Base-by-base conservation (phyloP, 2,797 vertebrate genomes). In the Platalea minor region DNA sequence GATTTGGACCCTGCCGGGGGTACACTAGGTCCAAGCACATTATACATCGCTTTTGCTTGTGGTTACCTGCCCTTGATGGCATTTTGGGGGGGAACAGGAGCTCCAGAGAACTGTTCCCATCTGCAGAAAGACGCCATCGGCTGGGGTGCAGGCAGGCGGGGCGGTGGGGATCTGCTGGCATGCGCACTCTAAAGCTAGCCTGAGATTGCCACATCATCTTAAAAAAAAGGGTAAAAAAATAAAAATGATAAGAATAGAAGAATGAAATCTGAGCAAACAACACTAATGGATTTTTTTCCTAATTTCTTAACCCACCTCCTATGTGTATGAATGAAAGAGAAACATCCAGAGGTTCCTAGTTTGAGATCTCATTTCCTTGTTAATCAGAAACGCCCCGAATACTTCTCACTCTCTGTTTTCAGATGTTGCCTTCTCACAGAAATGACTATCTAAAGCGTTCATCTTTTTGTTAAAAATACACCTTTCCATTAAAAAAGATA, bases 261-360 rank as follows among this genome's bases (percentile, higher is more conserved):
- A 50, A 80, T 13, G 35, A 76, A 59, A 84, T 61, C 39, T 70
- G 63, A 80, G 41, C 41, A 91, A 89, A 69, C 12, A 73, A 13
- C 16, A 37, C 53, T 45, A 43, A 75, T 13, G 15, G 48, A 33
- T 11, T n/a, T 85, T 59, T 59, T 46, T 43, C 46, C 56, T 68
- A 45, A 76, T 79, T 85, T 82, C 84, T 91, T 88, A 81, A 93
- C 26, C 16, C 67, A 37, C 13, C 57, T 88, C 39, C 77, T 79
- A 9, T 45, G 45, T 79, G 94, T 76, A 63, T 48, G 82, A 91
- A 89, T 19, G 28, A 70, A 83, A 91, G 24, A 63, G 68, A 94
- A 90, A 83, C 46, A 84, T 41, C 63, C 39, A 75, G 59, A 75
- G 11, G 28, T 78, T 87, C 76, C 73, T 48, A 60, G n/a, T 25